Base-by-base conservation (phyloP, 2,888 invertebrate genomes). In the Ornithoptera priamus region DNA sequence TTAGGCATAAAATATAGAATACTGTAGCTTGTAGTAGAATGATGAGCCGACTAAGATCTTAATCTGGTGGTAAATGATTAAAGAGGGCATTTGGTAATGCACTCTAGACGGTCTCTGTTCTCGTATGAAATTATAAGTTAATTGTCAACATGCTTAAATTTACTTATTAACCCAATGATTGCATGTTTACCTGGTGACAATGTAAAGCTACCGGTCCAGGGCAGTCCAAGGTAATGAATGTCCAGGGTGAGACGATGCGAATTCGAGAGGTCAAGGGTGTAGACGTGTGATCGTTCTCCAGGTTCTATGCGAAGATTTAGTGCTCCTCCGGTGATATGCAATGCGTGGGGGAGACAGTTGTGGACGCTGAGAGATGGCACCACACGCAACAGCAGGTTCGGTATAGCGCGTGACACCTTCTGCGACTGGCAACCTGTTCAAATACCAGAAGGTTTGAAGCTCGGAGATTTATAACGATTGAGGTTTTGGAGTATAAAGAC, bases 321-420 rank as follows among this genome's bases (percentile, higher is more conserved):
- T 0, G 74, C 78, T 0, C 74, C 76, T 1, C 78, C 74, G 0
- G 75, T 75, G 4, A 74, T 89, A 79, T 95, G 94, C 46, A 96
- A 84, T 0, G 95, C 95, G 83, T 96, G 96, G 0, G 97, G 97
- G 58, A 97, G 89, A 42, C 95, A 95, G 85, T 97, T 97, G 89
- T 96, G 95, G 18, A 97, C 87, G 7, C 95, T 93, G 24, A 97
- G 88, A 0, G 97, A 96, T 0, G 97, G 96, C 62, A 96, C 83
- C n/a, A 97, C 90, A 58, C 94, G 94, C 64, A 97, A 92, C 8
- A 95, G 85, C 81, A 95, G 95, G 85, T 96, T 96, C 0, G 97
- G 97, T 62, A 96, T 94, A 0, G 93, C 84, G 3, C 94, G 88
- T 1, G 89, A 86, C 15, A 89, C 81, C 74, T 89, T 87, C 59